Base-by-base conservation (phyloP, 2,888 invertebrate species). In the Neoitamus cyanurus region DNA sequence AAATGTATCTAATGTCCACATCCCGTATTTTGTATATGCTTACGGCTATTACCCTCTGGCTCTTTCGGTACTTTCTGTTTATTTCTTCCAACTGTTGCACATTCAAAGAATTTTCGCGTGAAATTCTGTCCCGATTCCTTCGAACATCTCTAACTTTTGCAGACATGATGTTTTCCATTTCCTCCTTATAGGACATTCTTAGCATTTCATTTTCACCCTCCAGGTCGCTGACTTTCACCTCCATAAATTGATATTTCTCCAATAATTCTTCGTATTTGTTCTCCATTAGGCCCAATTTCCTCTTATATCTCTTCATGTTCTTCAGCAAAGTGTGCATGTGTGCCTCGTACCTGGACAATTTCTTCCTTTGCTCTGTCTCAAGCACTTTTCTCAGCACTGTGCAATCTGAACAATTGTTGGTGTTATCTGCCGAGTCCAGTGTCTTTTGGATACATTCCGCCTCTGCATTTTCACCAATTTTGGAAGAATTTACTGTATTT, bases 361-460 rank as follows among this genome's bases (percentile, higher is more conserved):
- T 88, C 42, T 89, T 87, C 20, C 86, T 87, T 84, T 89, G 88
- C 85, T 89, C 89, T 0, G 86, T 85, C 84, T 89, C 88, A 2
- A 89, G 84, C 9, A 89, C 89, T 82, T 88, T 88, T 5, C 88
- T 87, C 34, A 89, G 85, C 34, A 89, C 87, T 37, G 88, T 87
- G 77, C 86, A 86, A 34, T 86, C 86, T 31, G 70, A 84, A 25
- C 58, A 58, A 30, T 83, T 83, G 13, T 36, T 58, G n/a, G 13
- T 30, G 13, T 36, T 28, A n/a, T 58, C 58, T 28, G 20, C 68
- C 36, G 70, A 72, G 7, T 83, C 84, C 84, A 73, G 83, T 68
- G 82, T 82, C 0, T 58, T 82, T 84, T 84, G 4, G 73, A 15
- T 73, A 58, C 11, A 85, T 77, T 37, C 36, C 13, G 1, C 5